Base-by-base conservation (phyloP, 2,113 vertebrate genomes). In the Globicephala melas region DNA sequence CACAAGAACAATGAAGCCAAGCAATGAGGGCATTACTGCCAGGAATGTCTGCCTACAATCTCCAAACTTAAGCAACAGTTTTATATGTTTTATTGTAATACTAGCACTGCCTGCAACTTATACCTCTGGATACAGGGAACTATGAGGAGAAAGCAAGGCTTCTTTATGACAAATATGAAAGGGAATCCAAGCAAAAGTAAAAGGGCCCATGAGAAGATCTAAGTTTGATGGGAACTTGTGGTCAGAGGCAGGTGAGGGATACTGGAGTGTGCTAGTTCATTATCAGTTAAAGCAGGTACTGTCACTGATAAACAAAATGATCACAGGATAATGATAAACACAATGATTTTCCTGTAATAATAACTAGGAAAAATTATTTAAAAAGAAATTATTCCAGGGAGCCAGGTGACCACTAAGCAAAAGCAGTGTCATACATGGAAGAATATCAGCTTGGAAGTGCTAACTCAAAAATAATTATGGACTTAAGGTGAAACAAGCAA, bases 101-200 rank as follows among this genome's bases (percentile, higher is more conserved):
- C 6, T 94, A 95, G 50, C 63, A 83, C 23, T 38, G 18, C 3
- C 36, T 36, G 23, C 50, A 96, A 70, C 7, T 65, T 65, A 92
- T 4, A 82, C 26, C 47, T 92, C 55, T 33, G 23, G 26, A 68
- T 23, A 87, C 3, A 76, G 53, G 12, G 82, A 95, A 92, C 26
- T 68, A 89, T 79, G 55, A 76, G 58, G 31, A 93, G 95, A 97
- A 95, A n/a, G 14, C 26, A 94, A 91, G 7, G 6, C n/a, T 89
- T 82, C 44, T 63, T 96, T n/a, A 58, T 7, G 74, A 95, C 23
- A 89, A 85, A 73, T 92, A 95, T 87, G 41, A 85, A 94, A 79
- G 62, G 28, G 17, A 76, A 18, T 77, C 4, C 33, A 93, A 31
- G 53, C 10, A 90, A 50, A 96, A 97, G n/a, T 85, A 73, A 88